Conservation (phyloP, 2,113 vertebrate genomes). For the Misgurnus anguillicaudatus region DNA sequence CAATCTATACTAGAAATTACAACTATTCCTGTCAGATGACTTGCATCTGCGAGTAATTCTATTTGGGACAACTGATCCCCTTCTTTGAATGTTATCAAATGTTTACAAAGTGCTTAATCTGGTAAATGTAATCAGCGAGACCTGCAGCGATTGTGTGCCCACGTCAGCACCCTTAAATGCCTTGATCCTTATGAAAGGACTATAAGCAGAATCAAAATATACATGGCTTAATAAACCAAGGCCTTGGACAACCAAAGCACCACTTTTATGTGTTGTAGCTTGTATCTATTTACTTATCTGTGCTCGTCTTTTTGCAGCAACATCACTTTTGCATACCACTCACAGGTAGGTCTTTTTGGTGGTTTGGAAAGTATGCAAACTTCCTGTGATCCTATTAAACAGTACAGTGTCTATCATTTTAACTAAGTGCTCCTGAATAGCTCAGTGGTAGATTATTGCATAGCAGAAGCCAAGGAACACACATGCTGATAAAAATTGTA, state of each 20-base stretch:
- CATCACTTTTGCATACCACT: background rate
- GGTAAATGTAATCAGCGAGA: conserved; percentile 68
- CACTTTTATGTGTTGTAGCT: background rate
- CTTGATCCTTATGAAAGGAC: conserved; percentile 39
- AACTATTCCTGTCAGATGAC: conserved; percentile 79
- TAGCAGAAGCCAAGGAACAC: too few relatives aligned
- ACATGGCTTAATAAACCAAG: background rate
- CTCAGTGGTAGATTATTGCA: too few relatives aligned
- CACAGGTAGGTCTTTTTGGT: background rate
- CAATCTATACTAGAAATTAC: conserved; percentile 80
- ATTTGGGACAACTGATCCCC: conserved; percentile 63
- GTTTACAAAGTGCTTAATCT: conserved; percentile 78
- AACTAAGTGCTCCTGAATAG: too few relatives aligned
- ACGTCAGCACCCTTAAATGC: conserved; percentile 36
- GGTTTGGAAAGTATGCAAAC: background rate
- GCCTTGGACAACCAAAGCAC: background rate
- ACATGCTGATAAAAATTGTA: too few relatives aligned
- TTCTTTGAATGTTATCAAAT: conserved; percentile 75
- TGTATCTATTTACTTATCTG: background rate
- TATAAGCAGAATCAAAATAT: conserved; percentile 23
- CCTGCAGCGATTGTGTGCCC: conserved; percentile 49
- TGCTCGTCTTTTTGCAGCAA: background rate
- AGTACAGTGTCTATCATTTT: too few relatives aligned
- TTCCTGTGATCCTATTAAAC: too few relatives aligned
- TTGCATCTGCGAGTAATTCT: conserved; percentile 69